Evolutionary conservation across 2,888 invertebrate species (phyloP), one percentile per base, ranked within the genome.

Genomic region (Drosophila birchii): DNA sequence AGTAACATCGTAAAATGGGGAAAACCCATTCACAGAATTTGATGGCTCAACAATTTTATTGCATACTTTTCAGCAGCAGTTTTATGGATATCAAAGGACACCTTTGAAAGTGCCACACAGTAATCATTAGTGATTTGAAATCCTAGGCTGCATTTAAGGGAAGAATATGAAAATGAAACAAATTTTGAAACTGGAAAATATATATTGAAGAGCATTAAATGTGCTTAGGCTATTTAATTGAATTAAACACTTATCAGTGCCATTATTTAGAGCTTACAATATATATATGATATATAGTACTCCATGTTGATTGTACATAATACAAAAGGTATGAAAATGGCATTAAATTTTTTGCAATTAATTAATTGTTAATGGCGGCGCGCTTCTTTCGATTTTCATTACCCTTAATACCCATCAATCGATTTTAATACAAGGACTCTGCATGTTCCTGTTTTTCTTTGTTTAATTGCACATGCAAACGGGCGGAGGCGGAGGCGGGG

Each of bases 321-420:
- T 5, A 5, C 18, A 41, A 41, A 11, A 5, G 23, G 7, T 16
- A 20, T 53, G 36, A 11, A 53, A 36, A 36, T 53, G 36, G 9
- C 34, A 34, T 53, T 36, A 20, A 36, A 53, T 11, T 53, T 53
- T 36, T 16, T 36, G 51, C 51, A 23, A 53, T 53, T 53, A 53
- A 53, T 53, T 36, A 53, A 36, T 53, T 5, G 16, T 53, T 53
- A 36, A 34, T 53, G 51, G 34, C 16, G 51, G 23, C 34, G 20
- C 11, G 23, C 16, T 53, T 53, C n/a, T 29, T 41, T 41, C 29
- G 0, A 18, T 26, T 61, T 61, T 61, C 60, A 57, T 57, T 61
- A 57, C 41, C 23, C 34, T 61, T 61, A 61, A 61, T 61, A 12
- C 58, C 60, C 57, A 61, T 61, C 60, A 61, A 57, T 61, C 60